phyloP scores from a whole-genome alignment of 2,797 vertebrate genomes.

The Gallinago solitaria region DNA sequence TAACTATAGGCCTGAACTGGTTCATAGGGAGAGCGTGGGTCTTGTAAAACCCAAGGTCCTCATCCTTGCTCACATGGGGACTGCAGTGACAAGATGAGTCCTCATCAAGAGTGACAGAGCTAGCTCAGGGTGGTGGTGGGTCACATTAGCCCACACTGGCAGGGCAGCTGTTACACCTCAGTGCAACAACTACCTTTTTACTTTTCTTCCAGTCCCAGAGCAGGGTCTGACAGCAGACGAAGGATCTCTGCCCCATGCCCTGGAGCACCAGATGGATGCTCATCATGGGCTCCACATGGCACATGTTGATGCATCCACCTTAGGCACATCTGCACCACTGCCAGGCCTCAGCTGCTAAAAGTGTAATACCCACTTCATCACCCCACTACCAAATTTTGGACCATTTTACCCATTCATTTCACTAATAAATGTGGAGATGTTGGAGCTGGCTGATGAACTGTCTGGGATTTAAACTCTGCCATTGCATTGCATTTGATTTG shows the following conservation, averaged over 20 bases:
- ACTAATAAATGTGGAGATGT: neutral
- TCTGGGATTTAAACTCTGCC: neutral
- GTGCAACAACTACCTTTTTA: accelerated
- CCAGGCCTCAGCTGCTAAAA: neutral
- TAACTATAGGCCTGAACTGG: neutral
- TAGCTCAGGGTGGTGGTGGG: neutral
- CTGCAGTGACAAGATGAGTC: accelerated
- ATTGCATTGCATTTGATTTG: neutral
- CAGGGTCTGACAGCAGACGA: neutral
- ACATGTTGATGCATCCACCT: too few relatives aligned
- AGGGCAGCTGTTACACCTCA: neutral
- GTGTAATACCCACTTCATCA: too few relatives aligned
- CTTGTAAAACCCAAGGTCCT: accelerated
- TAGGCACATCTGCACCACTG: neutral
- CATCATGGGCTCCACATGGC: neutral
- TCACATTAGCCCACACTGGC: neutral
- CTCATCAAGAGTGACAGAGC: neutral
- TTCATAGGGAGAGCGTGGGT: neutral
- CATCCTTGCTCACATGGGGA: neutral
- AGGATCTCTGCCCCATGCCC: neutral
- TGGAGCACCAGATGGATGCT: neutral
- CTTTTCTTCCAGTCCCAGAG: neutral
- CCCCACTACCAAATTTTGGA: neutral
- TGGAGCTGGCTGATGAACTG: neutral
- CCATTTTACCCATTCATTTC: neutral